These are phyloP conservation scores for Nesometra sesokonis DNA, from an alignment of 35 echinoderm and acorn worm species.

Conservation along the genomic window DNA sequence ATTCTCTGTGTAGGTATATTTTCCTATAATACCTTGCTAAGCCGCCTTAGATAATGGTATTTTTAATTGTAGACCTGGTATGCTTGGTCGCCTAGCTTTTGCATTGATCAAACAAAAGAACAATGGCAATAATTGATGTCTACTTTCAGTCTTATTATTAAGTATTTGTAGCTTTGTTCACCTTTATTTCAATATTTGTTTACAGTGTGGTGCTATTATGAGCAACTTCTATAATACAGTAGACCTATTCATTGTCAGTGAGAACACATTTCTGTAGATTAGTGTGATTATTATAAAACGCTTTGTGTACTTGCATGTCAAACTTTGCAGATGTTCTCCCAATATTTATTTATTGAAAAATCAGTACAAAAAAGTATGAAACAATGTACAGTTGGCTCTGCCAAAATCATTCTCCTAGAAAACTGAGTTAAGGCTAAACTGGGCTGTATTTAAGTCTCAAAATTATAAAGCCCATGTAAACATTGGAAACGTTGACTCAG, in stretches of 20 bases:
- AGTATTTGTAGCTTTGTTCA: not conserved
- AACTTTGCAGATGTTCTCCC: too few relatives aligned
- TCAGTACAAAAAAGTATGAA: too few relatives aligned
- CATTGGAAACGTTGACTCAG: too few relatives aligned
- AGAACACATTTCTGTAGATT: not conserved
- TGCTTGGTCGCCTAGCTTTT: not conserved
- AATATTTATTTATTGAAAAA: too few relatives aligned
- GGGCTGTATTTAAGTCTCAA: too few relatives aligned
- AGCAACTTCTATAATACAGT: not conserved
- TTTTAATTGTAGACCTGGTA: not conserved
- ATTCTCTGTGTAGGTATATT: too few relatives aligned
- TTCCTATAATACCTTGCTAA: not conserved
- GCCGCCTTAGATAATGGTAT: not conserved
- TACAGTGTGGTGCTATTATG: not conserved
- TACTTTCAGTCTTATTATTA: not conserved
- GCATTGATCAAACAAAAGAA: not conserved
- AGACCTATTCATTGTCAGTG: not conserved
- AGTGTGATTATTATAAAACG: not conserved
- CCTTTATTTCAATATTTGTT: not conserved
- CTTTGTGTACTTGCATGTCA: too few relatives aligned
- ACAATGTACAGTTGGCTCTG: too few relatives aligned
- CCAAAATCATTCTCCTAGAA: too few relatives aligned
- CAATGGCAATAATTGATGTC: not conserved
- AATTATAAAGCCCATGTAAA: too few relatives aligned
- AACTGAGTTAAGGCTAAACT: too few relatives aligned